Conservation (phyloP, 1,140 invertebrate species). For the Mizuhopecten yessoensis region DNA sequence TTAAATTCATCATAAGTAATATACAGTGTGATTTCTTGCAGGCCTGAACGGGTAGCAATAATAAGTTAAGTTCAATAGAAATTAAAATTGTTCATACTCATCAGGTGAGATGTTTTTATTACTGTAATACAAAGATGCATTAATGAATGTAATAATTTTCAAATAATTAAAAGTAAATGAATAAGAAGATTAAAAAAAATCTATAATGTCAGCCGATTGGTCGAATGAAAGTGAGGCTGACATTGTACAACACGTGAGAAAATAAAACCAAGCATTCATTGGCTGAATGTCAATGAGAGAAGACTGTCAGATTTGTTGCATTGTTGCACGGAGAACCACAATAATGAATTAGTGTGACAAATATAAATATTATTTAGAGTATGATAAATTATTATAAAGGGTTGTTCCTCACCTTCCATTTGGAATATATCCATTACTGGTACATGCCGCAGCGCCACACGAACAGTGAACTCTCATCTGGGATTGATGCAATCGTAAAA, state of each 20-base stretch:
- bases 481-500: not conserved
- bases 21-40: too few species aligned
- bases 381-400: not conserved
- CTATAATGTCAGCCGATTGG: not conserved
- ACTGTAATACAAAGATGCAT: too few species aligned
- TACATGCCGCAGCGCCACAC: conserved; percentile 53
- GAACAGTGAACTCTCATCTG: conserved; percentile 58
- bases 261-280: not conserved
- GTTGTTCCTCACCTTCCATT: conserved; percentile 42
- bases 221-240: not conserved
- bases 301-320: not conserved
- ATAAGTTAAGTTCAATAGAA: too few species aligned
- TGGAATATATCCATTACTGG: conserved; percentile 52
- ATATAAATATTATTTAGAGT: too few species aligned
- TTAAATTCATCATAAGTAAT: too few species aligned
- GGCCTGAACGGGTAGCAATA: too few species aligned
- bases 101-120: too few species aligned
- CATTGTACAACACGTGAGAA: not conserved
- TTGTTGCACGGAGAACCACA: not conserved
- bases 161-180: not conserved
- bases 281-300: not conserved
- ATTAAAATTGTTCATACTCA: too few species aligned
- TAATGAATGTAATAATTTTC: not conserved
- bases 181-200: not conserved
- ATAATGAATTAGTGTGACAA: too few species aligned